phyloP scores from a whole-genome alignment of 2,113 vertebrate species.

The Marcusenius ussheri region DNA sequence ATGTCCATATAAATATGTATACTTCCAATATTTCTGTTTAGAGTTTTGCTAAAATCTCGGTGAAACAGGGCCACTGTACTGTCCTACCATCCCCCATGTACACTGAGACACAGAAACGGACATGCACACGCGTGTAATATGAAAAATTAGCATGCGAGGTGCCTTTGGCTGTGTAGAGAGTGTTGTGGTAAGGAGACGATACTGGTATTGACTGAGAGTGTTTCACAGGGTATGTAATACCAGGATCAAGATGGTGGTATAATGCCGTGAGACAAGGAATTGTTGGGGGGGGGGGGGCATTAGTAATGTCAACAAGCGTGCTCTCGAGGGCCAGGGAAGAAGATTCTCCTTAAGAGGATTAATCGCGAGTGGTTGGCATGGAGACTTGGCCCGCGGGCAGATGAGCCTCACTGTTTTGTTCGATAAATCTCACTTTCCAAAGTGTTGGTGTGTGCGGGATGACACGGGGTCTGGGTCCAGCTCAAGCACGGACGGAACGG shows the following conservation, averaged over 20 bases:
- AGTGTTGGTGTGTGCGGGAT: not conserved
- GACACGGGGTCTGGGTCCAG: not conserved
- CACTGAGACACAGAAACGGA: not conserved
- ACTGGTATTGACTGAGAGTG: not conserved
- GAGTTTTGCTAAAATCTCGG: not conserved
- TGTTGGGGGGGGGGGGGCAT: not conserved
- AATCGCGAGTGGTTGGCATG: conserved; percentile 45
- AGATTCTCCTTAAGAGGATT: conserved; percentile 39
- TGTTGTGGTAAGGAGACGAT: not conserved
- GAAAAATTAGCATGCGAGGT: not conserved
- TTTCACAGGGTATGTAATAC: not conserved
- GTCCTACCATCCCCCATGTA: not conserved
- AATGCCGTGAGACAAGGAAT: not conserved
- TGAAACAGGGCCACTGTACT: not conserved
- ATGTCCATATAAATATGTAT: not conserved
- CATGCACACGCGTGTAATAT: not conserved
- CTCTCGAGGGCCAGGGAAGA: conserved; percentile 21
- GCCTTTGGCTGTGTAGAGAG: not conserved
- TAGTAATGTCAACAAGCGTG: conserved; percentile 16
- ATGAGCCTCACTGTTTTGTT: conserved; percentile 33
- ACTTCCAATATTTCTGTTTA: not conserved
- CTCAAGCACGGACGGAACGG: not conserved
- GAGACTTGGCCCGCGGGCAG: conserved; percentile 32
- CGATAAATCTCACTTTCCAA: conserved; percentile 3
- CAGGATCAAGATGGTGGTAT: not conserved